phyloP scores from a whole-genome alignment of 2,888 invertebrate species.

The Synanthedon tipuliformis region DNA sequence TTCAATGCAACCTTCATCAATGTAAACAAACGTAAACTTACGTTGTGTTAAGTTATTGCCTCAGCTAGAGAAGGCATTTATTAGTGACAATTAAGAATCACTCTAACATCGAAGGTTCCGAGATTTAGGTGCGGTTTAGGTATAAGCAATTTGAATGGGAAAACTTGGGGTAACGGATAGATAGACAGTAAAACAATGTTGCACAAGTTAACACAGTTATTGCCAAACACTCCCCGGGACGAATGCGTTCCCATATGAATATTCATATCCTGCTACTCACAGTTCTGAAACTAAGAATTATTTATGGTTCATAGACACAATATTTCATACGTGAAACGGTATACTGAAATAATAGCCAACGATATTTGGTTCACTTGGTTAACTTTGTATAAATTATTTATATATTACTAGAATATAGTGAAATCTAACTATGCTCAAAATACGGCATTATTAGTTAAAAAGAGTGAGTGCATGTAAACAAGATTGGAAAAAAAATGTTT shows the following conservation, averaged over 20 bases:
- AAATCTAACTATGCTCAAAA: too few species aligned
- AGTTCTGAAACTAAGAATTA: too few species aligned
- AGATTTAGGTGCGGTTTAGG: slow-evolving; percentile 10
- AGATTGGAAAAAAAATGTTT: neutral
- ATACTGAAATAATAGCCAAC: too few species aligned
- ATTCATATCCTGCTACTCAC: slow-evolving; percentile 37
- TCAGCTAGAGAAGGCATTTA: neutral
- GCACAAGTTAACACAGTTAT: slow-evolving; percentile 54
- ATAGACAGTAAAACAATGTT: slow-evolving; percentile 20
- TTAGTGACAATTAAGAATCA: neutral
- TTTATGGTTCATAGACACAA: too few species aligned
- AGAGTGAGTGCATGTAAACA: neutral
- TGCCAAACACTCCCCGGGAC: slow-evolving; percentile 21
- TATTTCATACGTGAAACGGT: too few species aligned
- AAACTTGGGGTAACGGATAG: slow-evolving; percentile 21
- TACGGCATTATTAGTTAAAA: neutral
- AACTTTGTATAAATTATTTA: too few species aligned
- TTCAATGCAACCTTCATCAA: slow-evolving; percentile 65
- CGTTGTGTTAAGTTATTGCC: slow-evolving; percentile 29
- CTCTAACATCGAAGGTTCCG: neutral
- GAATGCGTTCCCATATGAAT: slow-evolving; percentile 34
- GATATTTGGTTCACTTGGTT: too few species aligned
- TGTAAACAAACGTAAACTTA: slow-evolving; percentile 59
- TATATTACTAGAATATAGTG: too few species aligned
- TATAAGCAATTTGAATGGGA: slow-evolving; percentile 11